Percentiles rank a stretch among this genome's conserved stretches.
These are phyloP conservation scores for Lasioglossum oenotherae DNA, from an alignment of 2,888 invertebrate species.

Conservation along the genomic window DNA sequence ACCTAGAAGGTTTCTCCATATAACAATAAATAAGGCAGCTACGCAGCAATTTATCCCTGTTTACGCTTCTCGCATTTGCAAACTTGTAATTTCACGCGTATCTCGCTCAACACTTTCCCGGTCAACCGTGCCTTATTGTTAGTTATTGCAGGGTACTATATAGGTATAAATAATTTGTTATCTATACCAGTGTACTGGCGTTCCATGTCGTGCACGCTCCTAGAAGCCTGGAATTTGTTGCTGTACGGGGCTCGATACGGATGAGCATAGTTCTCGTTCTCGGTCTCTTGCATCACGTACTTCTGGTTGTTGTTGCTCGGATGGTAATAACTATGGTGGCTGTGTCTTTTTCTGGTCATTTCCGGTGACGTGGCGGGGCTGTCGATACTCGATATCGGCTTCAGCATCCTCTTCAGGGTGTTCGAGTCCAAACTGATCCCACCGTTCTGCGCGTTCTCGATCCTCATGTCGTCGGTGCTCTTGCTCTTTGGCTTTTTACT, in stretches of 20 bases:
- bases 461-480: slow-evolving; percentile 95
- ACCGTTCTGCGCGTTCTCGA: slow-evolving; percentile 82
- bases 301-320: slow-evolving; percentile 84
- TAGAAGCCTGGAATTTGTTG: slow-evolving; percentile 83
- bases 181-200: slow-evolving; percentile 83
- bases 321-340: slow-evolving; percentile 86
- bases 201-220: slow-evolving; percentile 90
- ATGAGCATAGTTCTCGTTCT: slow-evolving; percentile 83
- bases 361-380: slow-evolving; percentile 96
- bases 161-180: slow-evolving; percentile 15
- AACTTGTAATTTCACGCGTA: background rate
- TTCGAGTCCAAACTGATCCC: slow-evolving; percentile 90
- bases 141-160: background rate
- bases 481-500: slow-evolving; percentile 92
- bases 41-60: background rate
- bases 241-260: slow-evolving; percentile 80
- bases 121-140: background rate
- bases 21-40: background rate
- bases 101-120: background rate
- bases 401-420: slow-evolving; percentile 96
- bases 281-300: slow-evolving; percentile 85
- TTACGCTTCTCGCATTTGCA: background rate
- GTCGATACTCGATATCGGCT: slow-evolving; percentile 96
- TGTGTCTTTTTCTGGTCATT: slow-evolving; percentile 93
- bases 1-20: background rate